These are phyloP conservation scores for Ophioderma brevispina DNA, from an alignment of 35 echinoderm and acorn worm species.

Conservation along the genomic window DNA sequence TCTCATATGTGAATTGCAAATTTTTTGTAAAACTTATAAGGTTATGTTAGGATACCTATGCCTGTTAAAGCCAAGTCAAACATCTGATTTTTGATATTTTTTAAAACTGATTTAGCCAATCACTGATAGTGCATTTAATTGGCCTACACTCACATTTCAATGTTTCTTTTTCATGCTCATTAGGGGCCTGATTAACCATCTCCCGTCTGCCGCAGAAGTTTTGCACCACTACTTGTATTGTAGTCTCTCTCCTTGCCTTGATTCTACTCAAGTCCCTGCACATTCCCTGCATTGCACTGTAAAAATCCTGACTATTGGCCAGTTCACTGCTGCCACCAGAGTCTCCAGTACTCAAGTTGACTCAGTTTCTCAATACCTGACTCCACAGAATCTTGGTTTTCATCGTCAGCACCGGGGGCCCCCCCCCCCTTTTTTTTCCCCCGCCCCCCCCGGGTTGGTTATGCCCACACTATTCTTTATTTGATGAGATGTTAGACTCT, in stretches of 20 bases:
- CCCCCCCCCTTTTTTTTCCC: no score
- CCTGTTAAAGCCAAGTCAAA: no score
- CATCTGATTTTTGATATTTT: no score
- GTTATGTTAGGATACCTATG: no score
- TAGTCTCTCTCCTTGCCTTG: conserved; percentile 19
- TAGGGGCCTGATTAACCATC: background rate
- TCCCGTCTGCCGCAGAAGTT: background rate
- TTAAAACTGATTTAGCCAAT: no score
- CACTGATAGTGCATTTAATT: no score
- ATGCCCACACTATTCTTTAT: no score
- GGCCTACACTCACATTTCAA: background rate
- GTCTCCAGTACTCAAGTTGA: conserved; percentile 1
- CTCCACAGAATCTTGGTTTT: background rate
- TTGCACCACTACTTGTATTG: background rate
- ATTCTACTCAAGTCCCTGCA: conserved; percentile 61
- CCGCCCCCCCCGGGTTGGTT: no score
- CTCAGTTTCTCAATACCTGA: conserved; percentile 54
- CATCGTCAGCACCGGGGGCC: background rate
- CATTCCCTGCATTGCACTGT: conserved; percentile 31
- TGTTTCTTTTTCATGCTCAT: background rate
- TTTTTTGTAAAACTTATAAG: no score
- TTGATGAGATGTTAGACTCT: background rate
- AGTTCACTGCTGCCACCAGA: background rate
- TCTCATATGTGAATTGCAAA: no score
- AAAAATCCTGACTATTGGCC: background rate